A percentile compares a stretch with the other conserved stretches of the same genome.
Evolutionary conservation across 2,113 vertebrate genomes (phyloP).

Genomic region (Menura novaehollandiae): DNA sequence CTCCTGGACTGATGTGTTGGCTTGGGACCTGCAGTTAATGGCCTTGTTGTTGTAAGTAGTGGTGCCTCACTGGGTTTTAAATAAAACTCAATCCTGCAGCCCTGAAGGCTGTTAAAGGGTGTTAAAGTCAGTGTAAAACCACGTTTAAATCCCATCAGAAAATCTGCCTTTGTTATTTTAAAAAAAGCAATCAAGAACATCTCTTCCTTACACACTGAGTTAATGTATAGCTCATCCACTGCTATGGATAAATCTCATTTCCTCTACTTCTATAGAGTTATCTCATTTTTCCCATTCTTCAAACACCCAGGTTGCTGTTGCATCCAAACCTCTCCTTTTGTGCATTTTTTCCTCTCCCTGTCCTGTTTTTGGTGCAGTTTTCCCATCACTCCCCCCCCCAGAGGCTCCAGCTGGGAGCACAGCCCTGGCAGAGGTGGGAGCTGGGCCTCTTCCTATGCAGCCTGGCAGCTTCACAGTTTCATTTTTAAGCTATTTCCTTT

Average conservation of each 20-base stretch:
- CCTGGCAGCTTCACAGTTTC: not conserved
- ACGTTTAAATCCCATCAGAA: not conserved
- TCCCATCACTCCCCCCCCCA: not conserved
- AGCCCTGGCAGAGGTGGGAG: not conserved
- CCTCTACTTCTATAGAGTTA: not conserved
- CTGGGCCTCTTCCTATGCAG: not conserved
- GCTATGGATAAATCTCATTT: not conserved
- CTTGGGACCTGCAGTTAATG: not conserved
- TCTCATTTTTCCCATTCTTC: not conserved
- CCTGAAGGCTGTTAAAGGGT: not conserved
- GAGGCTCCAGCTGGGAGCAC: not conserved
- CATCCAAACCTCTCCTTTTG: not conserved
- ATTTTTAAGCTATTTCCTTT: constrained; percentile 23
- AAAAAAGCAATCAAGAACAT: not conserved
- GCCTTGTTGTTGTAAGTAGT: not conserved
- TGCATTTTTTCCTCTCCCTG: not conserved
- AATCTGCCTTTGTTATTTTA: not conserved
- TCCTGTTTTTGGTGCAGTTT: not conserved
- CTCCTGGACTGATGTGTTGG: not conserved
- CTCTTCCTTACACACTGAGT: not conserved
- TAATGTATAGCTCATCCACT: not conserved
- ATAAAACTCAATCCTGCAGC: not conserved
- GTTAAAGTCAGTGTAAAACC: not conserved
- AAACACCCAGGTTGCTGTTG: not conserved
- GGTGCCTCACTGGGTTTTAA: not conserved